Percentiles rank a stretch among this genome's conserved stretches.
Conservation (phyloP, 2,888 invertebrate species). For the Ichneumon xanthorius region DNA sequence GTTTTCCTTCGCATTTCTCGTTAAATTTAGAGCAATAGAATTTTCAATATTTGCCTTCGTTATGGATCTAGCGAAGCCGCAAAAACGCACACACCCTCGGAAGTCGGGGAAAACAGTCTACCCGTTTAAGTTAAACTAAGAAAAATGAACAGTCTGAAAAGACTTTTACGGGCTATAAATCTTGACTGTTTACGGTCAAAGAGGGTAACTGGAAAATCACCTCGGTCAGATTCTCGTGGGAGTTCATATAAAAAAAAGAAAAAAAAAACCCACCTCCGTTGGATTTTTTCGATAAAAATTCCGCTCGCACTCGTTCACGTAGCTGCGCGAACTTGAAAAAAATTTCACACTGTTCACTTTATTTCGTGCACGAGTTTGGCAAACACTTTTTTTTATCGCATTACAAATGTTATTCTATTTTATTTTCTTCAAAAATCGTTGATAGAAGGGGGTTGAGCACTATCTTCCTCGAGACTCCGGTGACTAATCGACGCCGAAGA, state of each 20-base stretch:
- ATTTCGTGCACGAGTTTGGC: conserved; percentile 18
- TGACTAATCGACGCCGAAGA: conserved; percentile 25
- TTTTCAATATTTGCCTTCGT: conserved; percentile 4
- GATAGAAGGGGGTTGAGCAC: conserved; percentile 1
- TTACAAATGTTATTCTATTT: neutral
- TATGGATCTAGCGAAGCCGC: neutral
- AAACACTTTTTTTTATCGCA: conserved; percentile 16
- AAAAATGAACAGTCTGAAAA: neutral
- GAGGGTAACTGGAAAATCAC: conserved; percentile 40
- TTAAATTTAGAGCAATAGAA: neutral
- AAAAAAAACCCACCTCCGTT: neutral
- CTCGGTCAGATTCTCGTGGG: neutral
- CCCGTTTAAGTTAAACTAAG: neutral
- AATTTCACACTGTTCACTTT: conserved; percentile 1
- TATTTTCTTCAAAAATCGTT: conserved; percentile 1
- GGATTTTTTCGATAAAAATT: conserved; percentile 20
- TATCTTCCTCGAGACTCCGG: conserved; percentile 11
- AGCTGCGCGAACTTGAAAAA: neutral
- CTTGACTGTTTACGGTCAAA: conserved; percentile 61
- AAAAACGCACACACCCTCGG: conserved; percentile 48
- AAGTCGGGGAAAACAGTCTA: conserved; percentile 7
- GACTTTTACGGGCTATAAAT: conserved; percentile 29
- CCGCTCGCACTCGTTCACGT: neutral
- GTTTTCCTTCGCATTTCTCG: neutral
- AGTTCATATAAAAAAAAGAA: neutral